Percentiles rank a stretch among this genome's conserved stretches.
Conservation (phyloP, 1,140 invertebrate species). For the Drosophila azteca region DNA sequence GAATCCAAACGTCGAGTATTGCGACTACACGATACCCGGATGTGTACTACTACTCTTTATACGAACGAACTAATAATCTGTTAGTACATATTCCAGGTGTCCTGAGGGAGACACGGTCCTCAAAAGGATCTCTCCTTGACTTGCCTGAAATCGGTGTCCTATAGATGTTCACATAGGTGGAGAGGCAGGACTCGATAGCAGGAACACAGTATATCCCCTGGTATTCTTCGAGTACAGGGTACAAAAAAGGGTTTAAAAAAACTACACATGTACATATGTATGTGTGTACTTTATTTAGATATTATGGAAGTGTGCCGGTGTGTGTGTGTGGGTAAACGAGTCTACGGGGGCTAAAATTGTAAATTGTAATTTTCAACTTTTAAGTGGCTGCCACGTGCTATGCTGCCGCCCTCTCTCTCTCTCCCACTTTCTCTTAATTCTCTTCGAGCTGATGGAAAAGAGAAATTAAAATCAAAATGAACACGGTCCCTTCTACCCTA, state of each 20-base stretch:
- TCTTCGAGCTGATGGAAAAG: slow-evolving; percentile 16
- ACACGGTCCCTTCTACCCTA: neutral
- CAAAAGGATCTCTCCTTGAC: too few relatives aligned
- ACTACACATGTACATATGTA: slow-evolving; percentile 35
- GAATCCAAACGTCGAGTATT: slow-evolving; percentile 19
- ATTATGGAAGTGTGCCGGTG: slow-evolving; percentile 3
- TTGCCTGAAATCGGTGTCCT: too few relatives aligned
- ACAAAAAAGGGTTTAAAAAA: neutral
- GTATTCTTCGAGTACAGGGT: too few relatives aligned
- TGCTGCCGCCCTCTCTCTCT: neutral
- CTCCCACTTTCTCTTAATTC: neutral
- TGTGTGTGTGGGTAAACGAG: slow-evolving; percentile 13
- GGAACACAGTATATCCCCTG: too few relatives aligned
- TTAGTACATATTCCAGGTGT: too few relatives aligned
- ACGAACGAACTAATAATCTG: too few relatives aligned
- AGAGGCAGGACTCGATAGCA: too few relatives aligned
- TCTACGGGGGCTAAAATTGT: slow-evolving; percentile 51
- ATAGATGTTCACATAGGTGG: too few relatives aligned
- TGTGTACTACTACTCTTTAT: too few relatives aligned
- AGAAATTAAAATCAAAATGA: slow-evolving; percentile 39
- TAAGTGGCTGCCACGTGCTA: slow-evolving; percentile 66
- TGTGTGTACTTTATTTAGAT: slow-evolving; percentile 1
- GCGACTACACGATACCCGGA: neutral
- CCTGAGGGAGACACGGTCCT: too few relatives aligned
- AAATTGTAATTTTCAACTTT: slow-evolving; percentile 76